Conservation (phyloP, 2,113 vertebrate genomes). For the Microtus richardsoni region DNA sequence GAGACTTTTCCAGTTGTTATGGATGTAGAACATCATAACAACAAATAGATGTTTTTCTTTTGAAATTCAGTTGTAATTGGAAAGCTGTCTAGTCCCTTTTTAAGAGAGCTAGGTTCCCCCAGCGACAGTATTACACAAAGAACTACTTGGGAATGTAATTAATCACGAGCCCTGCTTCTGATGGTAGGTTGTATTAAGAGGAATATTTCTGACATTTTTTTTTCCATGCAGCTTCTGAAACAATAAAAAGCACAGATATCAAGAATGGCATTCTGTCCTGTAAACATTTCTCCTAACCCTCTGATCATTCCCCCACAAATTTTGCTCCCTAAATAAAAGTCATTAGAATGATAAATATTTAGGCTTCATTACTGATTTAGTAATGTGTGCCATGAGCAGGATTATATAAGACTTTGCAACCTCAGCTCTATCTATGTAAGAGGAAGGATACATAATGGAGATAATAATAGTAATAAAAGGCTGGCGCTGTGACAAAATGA, state of each 20-base stretch:
- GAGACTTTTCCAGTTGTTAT: background rate
- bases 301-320: background rate
- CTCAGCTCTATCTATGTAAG: background rate
- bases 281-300: background rate
- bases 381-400: background rate
- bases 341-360: background rate
- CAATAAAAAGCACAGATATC: background rate
- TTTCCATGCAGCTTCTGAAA: background rate
- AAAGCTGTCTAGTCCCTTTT: background rate
- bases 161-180: background rate
- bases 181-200: background rate
- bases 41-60: slow-evolving; percentile 33
- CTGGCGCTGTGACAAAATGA: background rate
- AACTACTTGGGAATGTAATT: background rate
- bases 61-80: slow-evolving; percentile 44
- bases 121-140: background rate
- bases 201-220: background rate
- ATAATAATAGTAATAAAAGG: background rate
- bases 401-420: background rate
- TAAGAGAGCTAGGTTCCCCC: background rate
- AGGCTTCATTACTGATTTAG: background rate
- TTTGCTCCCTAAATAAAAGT: background rate
- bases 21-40: background rate
- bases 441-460: background rate
- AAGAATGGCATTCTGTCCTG: background rate